Evolutionary conservation across 2,888 invertebrate species (phyloP), one percentile per base, ranked within the genome.

Genomic region (Calephelis perditalis): DNA sequence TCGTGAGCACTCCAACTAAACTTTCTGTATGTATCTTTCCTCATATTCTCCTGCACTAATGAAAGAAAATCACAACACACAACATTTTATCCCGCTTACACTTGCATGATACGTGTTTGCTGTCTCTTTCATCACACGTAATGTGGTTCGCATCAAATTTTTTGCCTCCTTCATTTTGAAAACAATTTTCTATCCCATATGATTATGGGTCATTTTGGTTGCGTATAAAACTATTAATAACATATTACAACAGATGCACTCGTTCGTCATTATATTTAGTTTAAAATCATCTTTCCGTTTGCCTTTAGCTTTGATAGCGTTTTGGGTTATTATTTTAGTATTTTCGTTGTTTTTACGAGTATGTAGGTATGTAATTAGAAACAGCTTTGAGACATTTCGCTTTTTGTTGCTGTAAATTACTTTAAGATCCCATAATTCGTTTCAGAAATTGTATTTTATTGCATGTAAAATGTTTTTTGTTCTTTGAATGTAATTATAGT

Each of bases 171-270:
- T 86, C 75, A 83, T 84, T 86, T 83, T 78, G 76, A 79, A 86
- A 86, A 87, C 81, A 86, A 89, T 88, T 86, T 86, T 84, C 87
- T 89, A 88, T 88, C 84, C 84, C 80, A 76, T 86, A 79, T 86
- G 83, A 89, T 88, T 88, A 87, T 79, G 82, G 82, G 78, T 84
- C 78, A 87, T 88, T 87, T 87, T 74, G 78, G 76, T 70, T 76
- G 75, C 75, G 79, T 76, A 79, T 78, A 77, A 78, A 85, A 86
- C 87, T 88, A 87, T 86, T 83, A 86, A 85, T 87, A 86, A 84
- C 85, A 74, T 82, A 83, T 84, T 84, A 83, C 76, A 78, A 77
- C 78, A 75, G 74, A 77, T 73, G 72, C 72, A 63, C 59, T 64
- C 63, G 63, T 65, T 61, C 66, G 76, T 76, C 75, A 78, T 83